Evolutionary conservation across 2,888 invertebrate genomes (phyloP).

Genomic region (Pristionchus japonicus): DNA sequence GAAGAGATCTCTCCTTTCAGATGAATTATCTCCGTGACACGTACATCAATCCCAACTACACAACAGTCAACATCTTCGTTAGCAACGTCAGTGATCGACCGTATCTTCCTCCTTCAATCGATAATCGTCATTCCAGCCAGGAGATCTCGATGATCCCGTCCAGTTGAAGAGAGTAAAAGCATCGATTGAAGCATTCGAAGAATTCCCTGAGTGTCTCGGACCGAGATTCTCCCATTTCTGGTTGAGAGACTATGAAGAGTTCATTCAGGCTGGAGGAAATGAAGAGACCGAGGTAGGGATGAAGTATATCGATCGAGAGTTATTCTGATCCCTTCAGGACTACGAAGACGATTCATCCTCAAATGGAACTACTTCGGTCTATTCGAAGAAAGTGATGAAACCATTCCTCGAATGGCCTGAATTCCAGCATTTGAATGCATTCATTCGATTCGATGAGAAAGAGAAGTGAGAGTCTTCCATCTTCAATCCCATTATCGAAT

Average conservation of each 20-base stretch:
- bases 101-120: background rate
- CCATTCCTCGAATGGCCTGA: slow-evolving; percentile 71
- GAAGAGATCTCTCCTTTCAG: slow-evolving; percentile 48
- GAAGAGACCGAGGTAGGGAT: slow-evolving; percentile 35
- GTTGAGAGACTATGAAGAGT: slow-evolving; percentile 60
- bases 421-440: slow-evolving; percentile 70
- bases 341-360: background rate
- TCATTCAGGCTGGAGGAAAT: slow-evolving; percentile 52
- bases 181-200: slow-evolving; percentile 65
- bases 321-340: background rate
- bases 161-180: slow-evolving; percentile 54
- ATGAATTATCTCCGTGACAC: slow-evolving; percentile 67
- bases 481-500: background rate
- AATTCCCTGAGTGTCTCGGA: slow-evolving; percentile 65
- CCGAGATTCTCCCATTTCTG: slow-evolving; percentile 69
- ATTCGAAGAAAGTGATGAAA: slow-evolving; percentile 56
- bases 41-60: slow-evolving; percentile 69
- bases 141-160: slow-evolving; percentile 60
- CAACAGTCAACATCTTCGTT: slow-evolving; percentile 68
- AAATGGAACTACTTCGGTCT: background rate
- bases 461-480: slow-evolving; percentile 49
- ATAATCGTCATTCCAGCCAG: slow-evolving; percentile 56
- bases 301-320: background rate
- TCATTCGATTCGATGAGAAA: slow-evolving; percentile 63
- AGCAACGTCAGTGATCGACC: slow-evolving; percentile 56